Conservation (phyloP, 2,888 invertebrate species). For the Sycophila texana region DNA sequence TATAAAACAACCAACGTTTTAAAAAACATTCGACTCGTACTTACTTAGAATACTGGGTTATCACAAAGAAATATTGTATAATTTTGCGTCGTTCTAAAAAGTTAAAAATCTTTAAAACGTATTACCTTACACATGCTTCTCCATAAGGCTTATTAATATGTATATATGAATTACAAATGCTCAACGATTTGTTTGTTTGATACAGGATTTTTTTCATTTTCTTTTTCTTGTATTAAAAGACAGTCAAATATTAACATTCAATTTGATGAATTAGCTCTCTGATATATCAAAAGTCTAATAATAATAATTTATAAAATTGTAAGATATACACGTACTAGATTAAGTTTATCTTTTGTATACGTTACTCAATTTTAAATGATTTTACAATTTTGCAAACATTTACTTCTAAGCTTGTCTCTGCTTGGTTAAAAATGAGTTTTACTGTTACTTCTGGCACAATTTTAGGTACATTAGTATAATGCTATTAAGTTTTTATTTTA, state of each 20-base stretch:
- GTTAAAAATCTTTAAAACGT: conserved; percentile 4
- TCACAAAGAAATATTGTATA: conserved; percentile 16
- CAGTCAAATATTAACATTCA: conserved; percentile 30
- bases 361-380: not conserved
- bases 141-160: conserved; percentile 14
- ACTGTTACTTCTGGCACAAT: conserved; percentile 44
- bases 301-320: conserved; percentile 46
- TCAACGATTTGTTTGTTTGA: conserved; percentile 15
- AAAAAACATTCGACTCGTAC: not conserved
- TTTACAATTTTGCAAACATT: conserved; percentile 27
- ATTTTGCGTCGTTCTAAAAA: conserved; percentile 6
- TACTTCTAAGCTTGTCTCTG: conserved; percentile 9
- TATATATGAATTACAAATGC: conserved; percentile 15
- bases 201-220: conserved; percentile 2
- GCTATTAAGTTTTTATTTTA: conserved; percentile 1
- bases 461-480: conserved; percentile 38
- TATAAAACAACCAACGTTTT: conserved; percentile 12
- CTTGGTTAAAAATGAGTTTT: conserved; percentile 30
- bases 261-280: conserved; percentile 16
- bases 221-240: conserved; percentile 11
- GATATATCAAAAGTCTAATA: conserved; percentile 43
- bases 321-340: conserved; percentile 20
- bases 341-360: conserved; percentile 22
- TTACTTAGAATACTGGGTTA: conserved; percentile 35
- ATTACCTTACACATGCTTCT: conserved; percentile 34